Conservation (phyloP, 1,140 invertebrate species). For the Chironomus tepperi region DNA sequence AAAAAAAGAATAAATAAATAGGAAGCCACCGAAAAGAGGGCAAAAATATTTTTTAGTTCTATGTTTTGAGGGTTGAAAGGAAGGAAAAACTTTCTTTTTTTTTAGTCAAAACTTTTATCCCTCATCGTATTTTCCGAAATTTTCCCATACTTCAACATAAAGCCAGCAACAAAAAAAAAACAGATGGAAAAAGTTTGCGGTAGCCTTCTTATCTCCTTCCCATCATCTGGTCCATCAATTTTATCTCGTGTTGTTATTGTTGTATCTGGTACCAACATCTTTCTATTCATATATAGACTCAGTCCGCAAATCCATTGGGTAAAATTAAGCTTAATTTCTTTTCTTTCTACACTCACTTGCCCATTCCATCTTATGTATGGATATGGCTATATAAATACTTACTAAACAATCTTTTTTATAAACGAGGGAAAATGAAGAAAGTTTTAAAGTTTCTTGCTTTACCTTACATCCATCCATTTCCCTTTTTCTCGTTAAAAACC, state of each 20-base stretch:
- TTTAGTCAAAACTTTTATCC: not conserved
- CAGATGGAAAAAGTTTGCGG: slow-evolving; percentile 3
- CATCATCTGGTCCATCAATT: slow-evolving; percentile 12
- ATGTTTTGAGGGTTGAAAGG: not conserved
- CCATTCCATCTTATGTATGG: not conserved
- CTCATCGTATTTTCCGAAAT: not conserved
- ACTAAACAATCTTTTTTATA: not conserved
- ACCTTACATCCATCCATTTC: not conserved
- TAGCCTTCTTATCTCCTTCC: not conserved
- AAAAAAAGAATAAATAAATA: not conserved
- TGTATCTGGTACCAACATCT: not conserved
- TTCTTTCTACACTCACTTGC: not conserved
- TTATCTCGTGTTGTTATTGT: not conserved
- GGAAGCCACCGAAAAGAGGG: not conserved
- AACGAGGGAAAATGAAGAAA: not conserved
- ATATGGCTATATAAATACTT: no score
- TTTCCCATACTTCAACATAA: not conserved
- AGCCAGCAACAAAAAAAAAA: slow-evolving; percentile 12
- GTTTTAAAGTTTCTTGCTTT: not conserved
- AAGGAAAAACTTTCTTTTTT: no score
- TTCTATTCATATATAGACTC: not conserved
- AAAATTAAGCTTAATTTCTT: slow-evolving; percentile 22
- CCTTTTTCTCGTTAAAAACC: not conserved
- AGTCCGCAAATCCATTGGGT: not conserved
- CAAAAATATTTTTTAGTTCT: not conserved